Evolutionary conservation across 2,797 vertebrate species (phyloP).

Genomic region (Gobio occitaniae): DNA sequence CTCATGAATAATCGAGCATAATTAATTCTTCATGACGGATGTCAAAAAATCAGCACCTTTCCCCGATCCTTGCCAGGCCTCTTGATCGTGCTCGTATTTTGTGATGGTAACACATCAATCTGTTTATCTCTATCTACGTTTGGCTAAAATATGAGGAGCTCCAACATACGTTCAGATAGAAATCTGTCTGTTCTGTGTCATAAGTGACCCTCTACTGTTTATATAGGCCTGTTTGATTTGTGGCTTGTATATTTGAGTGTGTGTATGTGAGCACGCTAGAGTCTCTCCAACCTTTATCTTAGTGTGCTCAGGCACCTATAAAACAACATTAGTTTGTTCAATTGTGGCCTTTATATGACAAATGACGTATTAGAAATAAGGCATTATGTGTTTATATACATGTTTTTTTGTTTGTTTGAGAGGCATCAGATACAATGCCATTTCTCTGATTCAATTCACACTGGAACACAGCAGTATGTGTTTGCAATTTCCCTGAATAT

Average conservation of each 20-base stretch:
- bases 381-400: not conserved
- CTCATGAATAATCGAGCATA: constrained; percentile 79
- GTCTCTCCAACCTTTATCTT: not conserved
- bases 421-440: not conserved
- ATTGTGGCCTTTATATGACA: not conserved
- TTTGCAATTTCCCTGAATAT: not conserved
- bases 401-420: not conserved
- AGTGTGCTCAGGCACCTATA: constrained; percentile 8
- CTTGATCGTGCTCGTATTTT: constrained; percentile 60
- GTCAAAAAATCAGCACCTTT: constrained; percentile 79
- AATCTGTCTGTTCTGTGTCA: constrained; percentile 49
- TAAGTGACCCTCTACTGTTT: constrained; percentile 52
- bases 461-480: not conserved
- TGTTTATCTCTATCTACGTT: constrained; percentile 51
- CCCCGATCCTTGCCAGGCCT: constrained; percentile 75
- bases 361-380: not conserved
- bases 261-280: not conserved
- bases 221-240: constrained; percentile 56
- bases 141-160: constrained; percentile 49
- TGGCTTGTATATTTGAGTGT: constrained; percentile 46
- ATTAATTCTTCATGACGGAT: constrained; percentile 83
- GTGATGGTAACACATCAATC: constrained; percentile 35
- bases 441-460: not conserved
- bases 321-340: not conserved
- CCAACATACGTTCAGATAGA: constrained; percentile 38